A percentile compares a stretch with the other conserved stretches of the same genome.
Conservation (phyloP, 2,797 vertebrate genomes). For the Acanthurus tractus region DNA sequence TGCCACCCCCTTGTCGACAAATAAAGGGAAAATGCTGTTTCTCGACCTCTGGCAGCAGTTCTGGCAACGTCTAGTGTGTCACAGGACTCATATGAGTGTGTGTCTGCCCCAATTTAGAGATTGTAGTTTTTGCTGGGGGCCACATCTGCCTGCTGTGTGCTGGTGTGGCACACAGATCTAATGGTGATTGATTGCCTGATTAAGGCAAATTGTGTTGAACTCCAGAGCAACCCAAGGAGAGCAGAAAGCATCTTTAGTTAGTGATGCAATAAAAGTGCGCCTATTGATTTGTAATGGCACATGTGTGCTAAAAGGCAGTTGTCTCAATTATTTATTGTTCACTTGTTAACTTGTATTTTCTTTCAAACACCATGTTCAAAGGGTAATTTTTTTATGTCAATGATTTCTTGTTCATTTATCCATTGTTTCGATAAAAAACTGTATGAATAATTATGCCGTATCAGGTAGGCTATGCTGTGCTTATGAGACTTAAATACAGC, state of each 20-base stretch:
- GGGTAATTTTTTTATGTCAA: conserved; percentile 1
- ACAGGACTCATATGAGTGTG: conserved; percentile 61
- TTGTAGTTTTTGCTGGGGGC: conserved; percentile 69
- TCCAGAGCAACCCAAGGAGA: conserved; percentile 72
- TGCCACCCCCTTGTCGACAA: conserved; percentile 65
- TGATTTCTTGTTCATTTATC: background rate
- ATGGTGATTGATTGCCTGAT: conserved; percentile 82
- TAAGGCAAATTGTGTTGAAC: conserved; percentile 78
- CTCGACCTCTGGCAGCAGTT: conserved; percentile 48
- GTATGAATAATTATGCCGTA: background rate
- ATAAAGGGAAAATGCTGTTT: conserved; percentile 68
- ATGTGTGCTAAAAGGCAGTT: conserved; percentile 37
- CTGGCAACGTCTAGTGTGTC: conserved; percentile 62
- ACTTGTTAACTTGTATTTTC: conserved; percentile 30
- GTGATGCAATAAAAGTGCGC: conserved; percentile 68
- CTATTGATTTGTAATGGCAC: conserved; percentile 71
- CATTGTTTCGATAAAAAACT: background rate
- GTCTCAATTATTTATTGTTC: conserved; percentile 51
- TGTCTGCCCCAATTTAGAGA: conserved; percentile 76
- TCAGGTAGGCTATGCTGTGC: fast-evolving
- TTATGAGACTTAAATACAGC: background rate
- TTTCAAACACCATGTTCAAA: background rate
- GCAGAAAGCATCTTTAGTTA: conserved; percentile 68
- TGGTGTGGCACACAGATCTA: conserved; percentile 69
- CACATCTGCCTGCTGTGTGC: conserved; percentile 75